Conservation (phyloP, 1,140 invertebrate species). For the Drosophila elegans region DNA sequence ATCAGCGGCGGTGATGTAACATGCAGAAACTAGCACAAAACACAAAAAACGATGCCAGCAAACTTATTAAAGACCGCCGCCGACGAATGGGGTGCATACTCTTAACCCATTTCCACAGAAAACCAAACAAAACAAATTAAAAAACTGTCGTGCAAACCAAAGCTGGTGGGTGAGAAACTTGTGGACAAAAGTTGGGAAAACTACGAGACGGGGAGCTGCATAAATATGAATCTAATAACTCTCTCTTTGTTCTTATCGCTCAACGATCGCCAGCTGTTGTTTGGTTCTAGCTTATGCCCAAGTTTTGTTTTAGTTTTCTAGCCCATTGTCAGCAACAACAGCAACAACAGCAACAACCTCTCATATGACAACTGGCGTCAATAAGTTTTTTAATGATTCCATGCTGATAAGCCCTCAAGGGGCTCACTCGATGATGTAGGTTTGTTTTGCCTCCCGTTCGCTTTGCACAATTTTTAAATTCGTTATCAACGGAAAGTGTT, state of each 20-base stretch:
- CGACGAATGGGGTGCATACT: slow-evolving; percentile 52
- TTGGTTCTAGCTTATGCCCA: slow-evolving; percentile 27
- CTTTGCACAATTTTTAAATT: slow-evolving; percentile 8
- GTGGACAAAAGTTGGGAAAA: slow-evolving; percentile 5
- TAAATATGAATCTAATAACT: slow-evolving; percentile 71
- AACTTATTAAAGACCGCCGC: slow-evolving; percentile 13
- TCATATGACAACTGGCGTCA: slow-evolving; percentile 50
- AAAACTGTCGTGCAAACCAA: slow-evolving; percentile 14
- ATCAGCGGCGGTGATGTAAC: slow-evolving; percentile 48
- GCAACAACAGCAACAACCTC: slow-evolving; percentile 9
- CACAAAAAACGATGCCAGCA: slow-evolving; percentile 20
- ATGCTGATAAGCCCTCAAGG: slow-evolving; percentile 30
- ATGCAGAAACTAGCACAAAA: slow-evolving; percentile 9
- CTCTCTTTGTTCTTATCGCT: slow-evolving; percentile 41
- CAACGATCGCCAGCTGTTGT: slow-evolving; percentile 36
- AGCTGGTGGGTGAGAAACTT: slow-evolving; percentile 19
- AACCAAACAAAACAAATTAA: slow-evolving; percentile 45
- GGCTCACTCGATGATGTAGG: slow-evolving; percentile 20
- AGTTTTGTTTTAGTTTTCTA: slow-evolving; percentile 36
- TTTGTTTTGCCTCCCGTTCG: slow-evolving; percentile 9
- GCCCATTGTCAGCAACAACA: slow-evolving; percentile 30
- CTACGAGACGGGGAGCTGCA: slow-evolving; percentile 24
- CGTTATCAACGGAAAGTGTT: slow-evolving; percentile 34
- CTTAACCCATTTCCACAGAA: slow-evolving; percentile 65
- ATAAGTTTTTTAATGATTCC: slow-evolving; percentile 40